Conservation (phyloP, 2,113 vertebrate species). For the Australoheros scitulus region DNA sequence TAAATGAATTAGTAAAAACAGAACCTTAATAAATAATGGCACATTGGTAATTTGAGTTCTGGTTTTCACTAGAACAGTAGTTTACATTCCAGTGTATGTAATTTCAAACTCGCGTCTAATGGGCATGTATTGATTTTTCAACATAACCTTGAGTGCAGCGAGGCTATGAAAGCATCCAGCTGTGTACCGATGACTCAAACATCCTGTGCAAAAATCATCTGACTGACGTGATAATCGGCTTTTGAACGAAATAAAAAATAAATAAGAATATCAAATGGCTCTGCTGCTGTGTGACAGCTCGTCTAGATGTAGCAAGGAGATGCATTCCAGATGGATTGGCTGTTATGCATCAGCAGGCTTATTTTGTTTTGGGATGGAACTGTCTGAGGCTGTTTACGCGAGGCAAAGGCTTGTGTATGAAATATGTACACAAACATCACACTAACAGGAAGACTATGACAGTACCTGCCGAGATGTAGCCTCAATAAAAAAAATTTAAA, state of each 20-base stretch:
- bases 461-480: conserved; percentile 53
- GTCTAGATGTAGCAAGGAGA: conserved; percentile 5
- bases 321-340: conserved; percentile 43
- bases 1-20: conserved; percentile 10
- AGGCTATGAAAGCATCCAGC: conserved; percentile 33
- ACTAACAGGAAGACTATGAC: conserved; percentile 47
- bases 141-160: background rate
- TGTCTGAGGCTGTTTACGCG: conserved; percentile 49
- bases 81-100: background rate
- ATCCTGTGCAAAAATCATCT: background rate
- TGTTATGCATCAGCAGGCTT: conserved; percentile 49
- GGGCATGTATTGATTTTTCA: conserved; percentile 15
- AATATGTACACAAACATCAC: conserved; percentile 35
- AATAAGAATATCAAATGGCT: background rate
- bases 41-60: conserved; percentile 11
- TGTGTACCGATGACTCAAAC: conserved; percentile 12
- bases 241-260: conserved; percentile 15
- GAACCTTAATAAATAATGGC: conserved; percentile 13
- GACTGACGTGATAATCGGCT: conserved; percentile 36
- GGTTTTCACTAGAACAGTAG: background rate
- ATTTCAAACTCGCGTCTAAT: conserved; percentile 13
- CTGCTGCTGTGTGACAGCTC: conserved; percentile 14
- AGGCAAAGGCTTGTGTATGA: conserved; percentile 31
- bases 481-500: background rate
- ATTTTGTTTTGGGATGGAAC: conserved; percentile 47